phyloP scores from a whole-genome alignment of 2,797 vertebrate species.

The Gadopsis marmoratus region DNA sequence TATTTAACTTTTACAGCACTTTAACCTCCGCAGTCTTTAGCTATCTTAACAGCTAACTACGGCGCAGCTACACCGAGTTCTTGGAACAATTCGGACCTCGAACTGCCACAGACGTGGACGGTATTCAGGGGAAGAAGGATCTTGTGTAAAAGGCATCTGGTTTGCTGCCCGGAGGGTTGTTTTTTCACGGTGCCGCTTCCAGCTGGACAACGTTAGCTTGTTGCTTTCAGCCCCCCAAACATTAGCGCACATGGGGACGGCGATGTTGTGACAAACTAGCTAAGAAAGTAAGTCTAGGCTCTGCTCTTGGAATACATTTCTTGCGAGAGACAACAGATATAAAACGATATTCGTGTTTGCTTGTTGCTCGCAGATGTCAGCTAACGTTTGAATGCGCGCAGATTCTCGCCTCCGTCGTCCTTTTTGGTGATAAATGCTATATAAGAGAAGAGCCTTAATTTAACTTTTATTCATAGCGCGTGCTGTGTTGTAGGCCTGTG shows the following conservation, averaged over 20 bases:
- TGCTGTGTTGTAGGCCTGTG: too few species aligned
- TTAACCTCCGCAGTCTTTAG: conserved; percentile 29
- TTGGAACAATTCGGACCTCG: neutral
- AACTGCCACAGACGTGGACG: neutral
- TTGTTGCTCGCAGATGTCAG: neutral
- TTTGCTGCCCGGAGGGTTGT: neutral
- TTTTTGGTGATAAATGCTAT: neutral
- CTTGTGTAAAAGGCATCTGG: conserved; percentile 8
- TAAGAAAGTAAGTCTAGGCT: neutral
- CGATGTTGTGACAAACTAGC: neutral
- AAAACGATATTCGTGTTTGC: neutral
- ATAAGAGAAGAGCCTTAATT: too few species aligned
- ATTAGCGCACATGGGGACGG: neutral
- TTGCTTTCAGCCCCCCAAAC: neutral
- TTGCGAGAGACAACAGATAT: neutral
- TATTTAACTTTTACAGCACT: conserved; percentile 13
- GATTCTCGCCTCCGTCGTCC: too few species aligned
- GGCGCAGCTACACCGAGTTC: neutral
- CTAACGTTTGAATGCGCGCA: neutral
- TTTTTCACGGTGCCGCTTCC: neutral
- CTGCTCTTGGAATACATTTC: neutral
- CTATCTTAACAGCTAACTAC: conserved; percentile 12
- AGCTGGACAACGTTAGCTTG: conserved; percentile 35
- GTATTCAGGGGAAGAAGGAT: too few species aligned
- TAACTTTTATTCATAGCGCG: neutral